phyloP scores from a whole-genome alignment of 2,888 invertebrate species.

The Holacanthella duospinosa region DNA sequence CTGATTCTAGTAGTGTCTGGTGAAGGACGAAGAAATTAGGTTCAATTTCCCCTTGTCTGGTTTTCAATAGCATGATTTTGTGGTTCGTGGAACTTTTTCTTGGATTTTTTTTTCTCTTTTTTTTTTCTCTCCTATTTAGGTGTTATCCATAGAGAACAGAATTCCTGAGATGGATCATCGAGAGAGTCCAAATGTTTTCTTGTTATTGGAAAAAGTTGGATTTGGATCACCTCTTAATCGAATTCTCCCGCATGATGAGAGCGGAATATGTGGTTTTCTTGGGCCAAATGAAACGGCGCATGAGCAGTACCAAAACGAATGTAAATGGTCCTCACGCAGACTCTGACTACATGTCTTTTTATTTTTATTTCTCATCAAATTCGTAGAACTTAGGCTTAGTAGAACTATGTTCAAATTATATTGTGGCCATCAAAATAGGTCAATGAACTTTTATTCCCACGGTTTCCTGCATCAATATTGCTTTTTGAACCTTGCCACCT shows the following conservation, averaged over 20 bases:
- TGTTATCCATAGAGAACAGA: not conserved
- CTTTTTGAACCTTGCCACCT: too few species aligned
- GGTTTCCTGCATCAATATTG: too few species aligned
- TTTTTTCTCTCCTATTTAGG: not conserved
- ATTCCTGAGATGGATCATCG: too few species aligned
- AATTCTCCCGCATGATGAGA: not conserved
- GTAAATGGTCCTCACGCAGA: not conserved
- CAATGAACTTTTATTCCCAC: too few species aligned
- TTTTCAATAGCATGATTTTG: conserved; percentile 5
- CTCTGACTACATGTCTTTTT: too few species aligned
- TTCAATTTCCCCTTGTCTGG: too few species aligned
- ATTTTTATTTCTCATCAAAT: too few species aligned
- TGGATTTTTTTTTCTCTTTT: not conserved
- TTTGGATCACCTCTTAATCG: not conserved
- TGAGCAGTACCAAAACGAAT: not conserved
- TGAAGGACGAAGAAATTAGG: too few species aligned
- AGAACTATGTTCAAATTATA: not conserved
- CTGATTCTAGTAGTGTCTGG: too few species aligned
- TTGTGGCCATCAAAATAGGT: not conserved
- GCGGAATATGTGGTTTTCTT: not conserved
- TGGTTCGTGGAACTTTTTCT: not conserved
- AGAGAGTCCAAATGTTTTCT: too few species aligned
- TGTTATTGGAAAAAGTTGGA: not conserved
- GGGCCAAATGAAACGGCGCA: not conserved
- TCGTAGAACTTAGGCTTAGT: too few species aligned